Evolutionary conservation across 2,113 vertebrate species (phyloP).

Genomic region (Chaenogobius annularis): DNA sequence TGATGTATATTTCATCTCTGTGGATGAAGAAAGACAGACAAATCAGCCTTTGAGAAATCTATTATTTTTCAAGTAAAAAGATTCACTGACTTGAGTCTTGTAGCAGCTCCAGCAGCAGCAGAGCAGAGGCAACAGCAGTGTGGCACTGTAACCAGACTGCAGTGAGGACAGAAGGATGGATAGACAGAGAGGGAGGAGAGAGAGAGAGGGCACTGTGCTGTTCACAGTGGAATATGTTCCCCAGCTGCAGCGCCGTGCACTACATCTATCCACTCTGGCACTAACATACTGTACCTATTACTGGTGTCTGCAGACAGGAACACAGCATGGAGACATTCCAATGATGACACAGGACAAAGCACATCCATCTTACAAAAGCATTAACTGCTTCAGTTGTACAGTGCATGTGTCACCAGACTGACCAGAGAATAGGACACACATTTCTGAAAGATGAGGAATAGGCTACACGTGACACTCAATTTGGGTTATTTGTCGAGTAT

Average conservation of each 20-base stretch:
- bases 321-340: constrained; percentile 28
- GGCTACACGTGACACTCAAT: not conserved
- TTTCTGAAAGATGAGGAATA: not conserved
- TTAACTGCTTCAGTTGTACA: constrained; percentile 24
- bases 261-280: not conserved
- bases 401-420: not conserved
- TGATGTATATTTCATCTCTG: constrained; percentile 42
- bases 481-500: not conserved
- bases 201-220: constrained; percentile 22
- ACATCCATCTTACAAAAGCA: constrained; percentile 25
- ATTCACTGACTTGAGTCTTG: constrained; percentile 48
- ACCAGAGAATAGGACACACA: not conserved
- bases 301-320: constrained; percentile 41
- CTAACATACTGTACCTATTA: constrained; percentile 46
- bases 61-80: constrained; percentile 37
- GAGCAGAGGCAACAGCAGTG: constrained; percentile 45
- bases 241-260: constrained; percentile 63
- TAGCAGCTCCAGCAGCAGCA: constrained; percentile 42
- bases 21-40: constrained; percentile 40
- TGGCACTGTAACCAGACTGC: constrained; percentile 65
- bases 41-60: constrained; percentile 51
- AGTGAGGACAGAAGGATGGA: constrained; percentile 59
- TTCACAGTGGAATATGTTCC: constrained; percentile 62
- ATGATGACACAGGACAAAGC: constrained; percentile 36
- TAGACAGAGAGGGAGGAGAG: constrained; percentile 26